A percentile compares a stretch with the other conserved stretches of the same genome.
These are phyloP conservation scores for Dynastes hyllus DNA, from an alignment of 2,888 invertebrate genomes.

Conservation along the genomic window DNA sequence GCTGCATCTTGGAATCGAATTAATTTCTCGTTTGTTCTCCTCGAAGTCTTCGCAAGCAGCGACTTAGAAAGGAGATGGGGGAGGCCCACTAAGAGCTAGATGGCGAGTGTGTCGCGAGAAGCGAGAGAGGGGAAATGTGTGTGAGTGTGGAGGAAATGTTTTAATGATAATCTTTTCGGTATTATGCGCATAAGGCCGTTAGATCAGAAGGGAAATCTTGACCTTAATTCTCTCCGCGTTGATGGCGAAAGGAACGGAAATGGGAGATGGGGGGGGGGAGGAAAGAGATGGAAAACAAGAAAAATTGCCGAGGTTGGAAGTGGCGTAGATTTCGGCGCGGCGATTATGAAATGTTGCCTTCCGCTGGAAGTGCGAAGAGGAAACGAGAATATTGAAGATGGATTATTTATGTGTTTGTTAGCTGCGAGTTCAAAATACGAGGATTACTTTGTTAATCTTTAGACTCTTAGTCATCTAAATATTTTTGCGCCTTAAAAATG, in stretches of 20 bases:
- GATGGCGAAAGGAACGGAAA: neutral
- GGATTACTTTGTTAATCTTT: no score
- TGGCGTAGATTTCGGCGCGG: no score
- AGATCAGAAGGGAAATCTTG: slow-evolving; percentile 24
- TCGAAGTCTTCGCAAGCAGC: slow-evolving; percentile 6
- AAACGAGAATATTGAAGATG: neutral
- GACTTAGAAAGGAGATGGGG: neutral
- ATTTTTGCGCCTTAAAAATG: no score
- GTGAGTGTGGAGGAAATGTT: neutral
- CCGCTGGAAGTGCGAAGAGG: neutral
- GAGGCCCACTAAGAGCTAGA: neutral
- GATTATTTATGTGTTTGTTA: neutral
- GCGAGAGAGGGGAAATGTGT: neutral
- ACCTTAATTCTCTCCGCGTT: slow-evolving; percentile 9
- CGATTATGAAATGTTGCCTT: slow-evolving; percentile 13
- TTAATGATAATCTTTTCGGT: slow-evolving; percentile 24
- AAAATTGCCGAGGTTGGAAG: neutral
- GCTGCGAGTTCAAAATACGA: no score
- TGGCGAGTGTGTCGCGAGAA: neutral
- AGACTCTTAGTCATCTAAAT: no score
- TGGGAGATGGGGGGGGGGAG: neutral
- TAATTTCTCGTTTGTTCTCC: slow-evolving; percentile 32
- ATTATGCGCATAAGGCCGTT: slow-evolving; percentile 17
- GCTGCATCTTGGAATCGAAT: slow-evolving; percentile 26
- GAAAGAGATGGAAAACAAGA: neutral